Percentiles rank a stretch among this genome's conserved stretches.
phyloP scores from a whole-genome alignment of 35 echinoderm and acorn worm genomes.

The Amphiura filiformis region DNA sequence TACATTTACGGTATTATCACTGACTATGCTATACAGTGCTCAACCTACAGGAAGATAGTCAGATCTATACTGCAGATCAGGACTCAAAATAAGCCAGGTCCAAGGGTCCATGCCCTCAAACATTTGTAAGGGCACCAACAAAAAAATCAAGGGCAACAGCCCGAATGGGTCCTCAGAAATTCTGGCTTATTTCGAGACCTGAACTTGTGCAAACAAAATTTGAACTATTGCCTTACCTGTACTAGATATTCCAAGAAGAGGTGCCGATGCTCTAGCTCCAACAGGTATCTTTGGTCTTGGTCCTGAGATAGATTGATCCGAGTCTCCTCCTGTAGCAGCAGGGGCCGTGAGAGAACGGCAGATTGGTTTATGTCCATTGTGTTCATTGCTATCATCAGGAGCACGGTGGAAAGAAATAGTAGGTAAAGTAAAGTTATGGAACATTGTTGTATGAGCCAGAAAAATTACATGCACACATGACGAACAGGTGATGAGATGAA shows the following conservation, averaged over 20 bases:
- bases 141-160: too few relatives aligned
- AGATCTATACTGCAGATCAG: too few relatives aligned
- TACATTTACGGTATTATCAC: too few relatives aligned
- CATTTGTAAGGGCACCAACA: too few relatives aligned
- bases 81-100: too few relatives aligned
- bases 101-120: too few relatives aligned
- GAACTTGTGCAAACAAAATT: too few relatives aligned
- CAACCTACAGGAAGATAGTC: too few relatives aligned
- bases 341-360: conserved; percentile 26
- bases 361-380: conserved; percentile 19
- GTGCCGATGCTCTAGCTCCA: conserved; percentile 5
- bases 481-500: background rate
- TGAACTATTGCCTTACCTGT: conserved; percentile 29
- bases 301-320: background rate
- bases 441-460: background rate
- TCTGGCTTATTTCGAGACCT: too few relatives aligned
- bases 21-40: too few relatives aligned
- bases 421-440: background rate
- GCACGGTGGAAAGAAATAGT: background rate
- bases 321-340: background rate
- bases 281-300: conserved; percentile 6
- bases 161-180: too few relatives aligned
- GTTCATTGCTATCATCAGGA: background rate
- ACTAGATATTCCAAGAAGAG: conserved; percentile 21
- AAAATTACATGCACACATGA: too few relatives aligned